Base-by-base conservation (phyloP, 2,113 vertebrate genomes). In the Syngnathus typhle region DNA sequence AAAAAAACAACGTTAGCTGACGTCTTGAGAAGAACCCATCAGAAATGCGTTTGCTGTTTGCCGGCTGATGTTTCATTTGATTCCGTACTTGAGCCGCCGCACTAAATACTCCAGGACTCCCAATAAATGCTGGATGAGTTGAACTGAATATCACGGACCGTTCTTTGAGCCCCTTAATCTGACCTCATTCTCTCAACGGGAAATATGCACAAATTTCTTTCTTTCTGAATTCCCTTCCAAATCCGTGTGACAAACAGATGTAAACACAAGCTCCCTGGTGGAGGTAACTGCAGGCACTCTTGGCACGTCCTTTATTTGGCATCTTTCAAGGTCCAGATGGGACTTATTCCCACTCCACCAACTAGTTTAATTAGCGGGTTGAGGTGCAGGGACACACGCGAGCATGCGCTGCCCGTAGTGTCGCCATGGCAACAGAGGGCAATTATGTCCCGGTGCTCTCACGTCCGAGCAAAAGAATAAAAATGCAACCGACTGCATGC, bases 361-460 rank as follows among this genome's bases (percentile, higher is more conserved):
- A 60, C 67, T 72, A 68, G 55, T 77, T 87, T 86, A 84, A 86
- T 88, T 84, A 85, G 70, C 36, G 73, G 73, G 73, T 81, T 76
- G 69, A 78, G 74, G 77, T 74, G 79, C 63, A 69, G 78, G 77
- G 67, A 69, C 32, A 36, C 59, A 63, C 55, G 6, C 65, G 19
- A 64, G 21, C 73, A 27, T 61, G 15, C 56, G 12, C 68, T 60
- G 21, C 5, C 39, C 56, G 11, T 63, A 36, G 62, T 63, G 32
- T 55, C n/a, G 21, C 74, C 15, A 43, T 38, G 41, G 70, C 75
- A 72, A 74, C 81, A 75, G 72, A 83, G 82, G 80, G 70, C 85
- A 81, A 85, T 84, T 84, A 84, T 83, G 70, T 78, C 80, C 80
- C 19, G 2, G 18, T n/a, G 46, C 16, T 49, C 16, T 18, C 18